phyloP scores from a whole-genome alignment of 2,797 vertebrate species.

The Peromyscus melanophrys region DNA sequence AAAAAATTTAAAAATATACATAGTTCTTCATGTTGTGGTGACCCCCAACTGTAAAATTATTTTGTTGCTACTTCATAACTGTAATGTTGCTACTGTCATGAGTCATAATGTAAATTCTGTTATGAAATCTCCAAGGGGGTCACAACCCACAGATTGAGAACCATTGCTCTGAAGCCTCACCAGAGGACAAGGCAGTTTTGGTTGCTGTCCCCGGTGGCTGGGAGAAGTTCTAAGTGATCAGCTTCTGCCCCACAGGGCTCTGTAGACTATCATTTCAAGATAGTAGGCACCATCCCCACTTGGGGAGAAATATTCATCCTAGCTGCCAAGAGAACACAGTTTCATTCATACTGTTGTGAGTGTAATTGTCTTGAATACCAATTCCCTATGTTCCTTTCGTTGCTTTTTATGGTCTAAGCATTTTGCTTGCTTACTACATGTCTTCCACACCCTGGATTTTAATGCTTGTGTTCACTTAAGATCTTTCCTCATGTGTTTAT shows the following conservation, averaged over 20 bases:
- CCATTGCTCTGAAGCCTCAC: neutral
- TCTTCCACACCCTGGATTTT: neutral
- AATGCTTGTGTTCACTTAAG: neutral
- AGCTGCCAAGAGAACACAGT: neutral
- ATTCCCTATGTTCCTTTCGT: neutral
- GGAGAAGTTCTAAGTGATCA: neutral
- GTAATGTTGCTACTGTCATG: neutral
- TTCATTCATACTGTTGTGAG: neutral
- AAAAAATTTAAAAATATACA: no score
- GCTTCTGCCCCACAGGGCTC: neutral
- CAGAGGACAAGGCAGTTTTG: neutral
- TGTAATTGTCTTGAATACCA: no score
- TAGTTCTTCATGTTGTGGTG: neutral
- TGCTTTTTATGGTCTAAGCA: neutral
- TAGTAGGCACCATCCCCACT: no score
- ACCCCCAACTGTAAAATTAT: neutral
- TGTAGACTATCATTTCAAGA: neutral
- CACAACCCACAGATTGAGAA: neutral
- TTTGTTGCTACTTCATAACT: neutral
- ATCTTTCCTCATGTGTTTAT: neutral
- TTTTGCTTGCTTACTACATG: neutral
- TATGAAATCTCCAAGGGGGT: neutral
- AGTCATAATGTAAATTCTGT: neutral
- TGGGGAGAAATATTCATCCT: neutral
- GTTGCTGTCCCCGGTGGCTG: no score